A percentile compares a stretch with the other conserved stretches of the same genome.
These are phyloP conservation scores for Liposcelis brunnea DNA, from an alignment of 2,888 invertebrate genomes.

Conservation along the genomic window DNA sequence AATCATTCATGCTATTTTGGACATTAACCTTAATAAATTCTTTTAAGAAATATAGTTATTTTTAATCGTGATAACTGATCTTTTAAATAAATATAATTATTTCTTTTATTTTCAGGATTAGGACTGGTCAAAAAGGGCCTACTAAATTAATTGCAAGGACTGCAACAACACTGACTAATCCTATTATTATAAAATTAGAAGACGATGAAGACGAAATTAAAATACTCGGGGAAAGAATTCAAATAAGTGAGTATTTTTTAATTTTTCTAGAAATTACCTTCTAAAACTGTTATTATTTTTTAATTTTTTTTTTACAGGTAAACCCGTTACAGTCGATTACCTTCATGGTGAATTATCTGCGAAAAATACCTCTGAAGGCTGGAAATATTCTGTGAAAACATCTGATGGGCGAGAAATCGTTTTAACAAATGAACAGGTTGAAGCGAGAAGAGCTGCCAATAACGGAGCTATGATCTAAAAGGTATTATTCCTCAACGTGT, in stretches of 20 bases:
- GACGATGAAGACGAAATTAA: constrained; percentile 7
- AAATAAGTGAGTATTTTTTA: not conserved
- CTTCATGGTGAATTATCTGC: not conserved
- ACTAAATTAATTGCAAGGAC: not conserved
- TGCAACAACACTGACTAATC: not conserved
- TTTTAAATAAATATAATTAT: too few relatives aligned
- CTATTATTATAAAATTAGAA: constrained; percentile 3
- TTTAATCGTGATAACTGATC: too few relatives aligned
- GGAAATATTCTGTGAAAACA: not conserved
- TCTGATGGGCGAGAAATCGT: not conserved
- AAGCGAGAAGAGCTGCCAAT: constrained; percentile 1
- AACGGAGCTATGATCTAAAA: constrained; percentile 1
- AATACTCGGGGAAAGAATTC: not conserved
- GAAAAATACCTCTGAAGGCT: not conserved
- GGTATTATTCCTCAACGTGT: too few relatives aligned
- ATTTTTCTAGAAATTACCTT: not conserved
- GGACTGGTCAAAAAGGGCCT: not conserved
- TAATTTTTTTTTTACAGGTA: not conserved
- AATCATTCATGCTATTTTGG: too few relatives aligned
- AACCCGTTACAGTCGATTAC: not conserved
- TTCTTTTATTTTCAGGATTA: too few relatives aligned
- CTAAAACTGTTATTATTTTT: not conserved
- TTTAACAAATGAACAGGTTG: not conserved
- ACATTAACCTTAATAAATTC: too few relatives aligned
- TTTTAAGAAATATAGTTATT: too few relatives aligned